Conservation (phyloP, 64 coral and sea anemone species). For the Acropora tenuis region DNA sequence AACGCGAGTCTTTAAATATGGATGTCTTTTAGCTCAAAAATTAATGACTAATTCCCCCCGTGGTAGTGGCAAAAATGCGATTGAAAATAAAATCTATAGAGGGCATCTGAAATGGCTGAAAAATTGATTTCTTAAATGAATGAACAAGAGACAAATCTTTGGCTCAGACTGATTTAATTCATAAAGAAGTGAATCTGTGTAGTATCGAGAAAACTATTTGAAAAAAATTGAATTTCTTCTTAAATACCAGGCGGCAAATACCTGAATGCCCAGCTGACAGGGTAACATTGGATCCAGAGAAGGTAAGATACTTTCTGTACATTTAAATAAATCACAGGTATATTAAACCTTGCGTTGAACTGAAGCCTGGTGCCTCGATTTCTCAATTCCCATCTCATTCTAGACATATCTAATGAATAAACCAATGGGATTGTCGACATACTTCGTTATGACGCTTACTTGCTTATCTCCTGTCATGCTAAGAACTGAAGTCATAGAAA, state of each 20-base stretch:
- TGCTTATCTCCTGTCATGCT: background rate
- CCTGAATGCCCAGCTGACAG: slow-evolving; percentile 35
- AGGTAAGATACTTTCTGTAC: background rate
- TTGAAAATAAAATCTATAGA: too few species aligned
- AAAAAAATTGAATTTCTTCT: background rate
- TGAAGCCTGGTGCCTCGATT: background rate
- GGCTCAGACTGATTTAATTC: too few species aligned
- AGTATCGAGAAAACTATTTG: too few species aligned
- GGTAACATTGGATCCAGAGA: slow-evolving; percentile 33
- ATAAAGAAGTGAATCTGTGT: too few species aligned
- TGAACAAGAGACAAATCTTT: too few species aligned
- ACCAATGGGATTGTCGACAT: background rate
- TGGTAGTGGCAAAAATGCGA: too few species aligned
- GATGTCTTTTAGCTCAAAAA: too few species aligned
- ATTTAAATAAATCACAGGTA: background rate
- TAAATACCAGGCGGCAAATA: background rate
- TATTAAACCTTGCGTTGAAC: background rate
- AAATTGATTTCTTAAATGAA: too few species aligned
- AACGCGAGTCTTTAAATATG: background rate
- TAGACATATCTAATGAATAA: slow-evolving; percentile 47
- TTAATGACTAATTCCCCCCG: too few species aligned
- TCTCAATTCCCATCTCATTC: background rate
- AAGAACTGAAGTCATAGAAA: background rate
- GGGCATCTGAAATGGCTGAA: too few species aligned
- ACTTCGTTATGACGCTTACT: too few species aligned